Conservation (phyloP, 2,888 invertebrate genomes). For the Rhabditophanes sp. region DNA sequence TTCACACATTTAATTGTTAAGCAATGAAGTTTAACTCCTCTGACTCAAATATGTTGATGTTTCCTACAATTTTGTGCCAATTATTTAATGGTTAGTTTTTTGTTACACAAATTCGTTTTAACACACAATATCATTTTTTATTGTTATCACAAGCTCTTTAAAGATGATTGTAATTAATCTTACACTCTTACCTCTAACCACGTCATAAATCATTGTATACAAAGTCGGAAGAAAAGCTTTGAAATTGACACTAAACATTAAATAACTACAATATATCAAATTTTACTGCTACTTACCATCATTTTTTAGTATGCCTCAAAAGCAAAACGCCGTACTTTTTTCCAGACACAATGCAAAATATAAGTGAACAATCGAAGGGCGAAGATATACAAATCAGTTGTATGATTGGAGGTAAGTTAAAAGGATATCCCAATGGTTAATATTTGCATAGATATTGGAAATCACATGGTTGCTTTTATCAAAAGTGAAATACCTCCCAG, state of each 20-base stretch:
- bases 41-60: slow-evolving; percentile 24
- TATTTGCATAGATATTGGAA: slow-evolving; percentile 35
- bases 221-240: too few relatives aligned
- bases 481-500: slow-evolving; percentile 32
- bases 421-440: not conserved
- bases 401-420: not conserved
- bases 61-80: slow-evolving; percentile 31
- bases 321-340: slow-evolving; percentile 22
- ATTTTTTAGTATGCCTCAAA: slow-evolving; percentile 34
- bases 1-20: too few relatives aligned
- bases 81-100: slow-evolving; percentile 24
- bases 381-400: slow-evolving; percentile 26
- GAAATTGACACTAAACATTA: not conserved
- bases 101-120: not conserved
- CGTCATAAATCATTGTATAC: too few relatives aligned
- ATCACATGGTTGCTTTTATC: slow-evolving; percentile 28
- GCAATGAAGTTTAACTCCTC: too few relatives aligned
- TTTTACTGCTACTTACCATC: not conserved
- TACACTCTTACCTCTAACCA: not conserved
- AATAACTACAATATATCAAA: not conserved
- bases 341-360: slow-evolving; percentile 31
- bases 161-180: not conserved
- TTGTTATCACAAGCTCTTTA: too few relatives aligned
- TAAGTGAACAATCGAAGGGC: slow-evolving; percentile 31
- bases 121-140: not conserved